Evolutionary conservation across 30 jellyfish, hydroid and myxozoan genomes (phyloP), one percentile per base, ranked within the genome.

Genomic region (Pelagia noctiluca): DNA sequence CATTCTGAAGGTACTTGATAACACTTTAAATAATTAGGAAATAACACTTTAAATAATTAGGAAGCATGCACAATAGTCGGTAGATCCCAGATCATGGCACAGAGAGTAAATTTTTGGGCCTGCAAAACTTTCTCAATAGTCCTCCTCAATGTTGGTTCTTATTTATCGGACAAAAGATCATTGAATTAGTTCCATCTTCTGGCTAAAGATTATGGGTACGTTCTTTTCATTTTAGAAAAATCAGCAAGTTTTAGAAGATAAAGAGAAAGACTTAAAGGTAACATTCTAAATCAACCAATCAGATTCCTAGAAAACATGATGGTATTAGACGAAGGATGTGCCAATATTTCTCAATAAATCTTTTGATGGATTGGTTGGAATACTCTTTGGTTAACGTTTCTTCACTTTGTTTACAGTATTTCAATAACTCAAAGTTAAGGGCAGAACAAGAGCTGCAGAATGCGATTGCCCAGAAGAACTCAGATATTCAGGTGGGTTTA

Each of bases 261-360:
- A 70, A 57, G 92, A 82, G 65, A 82, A 71, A 53, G 92, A 82
- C n/a, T 80, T 82, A 32, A 2, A 66, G 86, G 92, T 82, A n/a
- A n/a, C n/a, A n/a, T n/a, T n/a, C n/a, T n/a, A n/a, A n/a, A n/a
- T n/a, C n/a, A n/a, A n/a, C n/a, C n/a, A n/a, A n/a, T n/a, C n/a
- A n/a, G n/a, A n/a, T n/a, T n/a, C n/a, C n/a, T n/a, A n/a, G n/a
- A n/a, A n/a, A n/a, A n/a, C n/a, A n/a, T n/a, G n/a, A n/a, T n/a
- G n/a, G n/a, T n/a, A n/a, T n/a, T n/a, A n/a, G n/a, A n/a, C n/a
- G n/a, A n/a, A n/a, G n/a, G n/a, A n/a, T n/a, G n/a, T n/a, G n/a
- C n/a, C n/a, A n/a, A n/a, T n/a, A n/a, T n/a, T n/a, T 24, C 0
- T 1, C 10, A 0, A 2, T 18, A 61, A 16, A 26, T 26, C 10